Conservation (phyloP, 2,797 vertebrate species). For the Hippopotamyrus pictus region DNA sequence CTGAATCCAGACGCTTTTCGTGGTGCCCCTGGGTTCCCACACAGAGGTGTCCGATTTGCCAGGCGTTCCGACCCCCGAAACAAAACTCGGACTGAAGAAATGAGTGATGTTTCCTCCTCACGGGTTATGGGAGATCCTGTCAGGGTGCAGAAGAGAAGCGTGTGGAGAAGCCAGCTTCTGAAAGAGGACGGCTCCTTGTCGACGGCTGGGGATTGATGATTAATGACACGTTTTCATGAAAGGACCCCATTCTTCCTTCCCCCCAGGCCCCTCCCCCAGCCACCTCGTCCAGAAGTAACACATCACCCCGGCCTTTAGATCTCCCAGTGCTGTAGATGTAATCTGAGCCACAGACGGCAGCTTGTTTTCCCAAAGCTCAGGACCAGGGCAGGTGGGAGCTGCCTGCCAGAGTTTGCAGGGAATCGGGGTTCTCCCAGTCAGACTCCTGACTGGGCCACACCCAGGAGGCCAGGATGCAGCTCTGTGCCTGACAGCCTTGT, state of each 20-base stretch:
- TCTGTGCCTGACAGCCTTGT: background rate
- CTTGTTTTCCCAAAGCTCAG: conserved; percentile 17
- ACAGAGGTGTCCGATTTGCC: background rate
- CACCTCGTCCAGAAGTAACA: conserved; percentile 3
- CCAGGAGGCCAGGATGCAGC: background rate
- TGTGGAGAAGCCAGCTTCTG: background rate
- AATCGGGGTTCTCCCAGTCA: background rate
- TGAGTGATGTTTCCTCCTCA: background rate
- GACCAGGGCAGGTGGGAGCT: background rate
- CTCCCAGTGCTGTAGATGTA: conserved; percentile 13
- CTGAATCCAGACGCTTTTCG: background rate
- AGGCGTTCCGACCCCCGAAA: background rate
- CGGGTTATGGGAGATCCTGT: background rate
- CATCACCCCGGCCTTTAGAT: conserved; percentile 5
- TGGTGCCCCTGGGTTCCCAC: background rate
- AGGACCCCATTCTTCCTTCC: background rate
- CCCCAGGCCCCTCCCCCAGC: background rate
- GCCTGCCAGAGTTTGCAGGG: background rate
- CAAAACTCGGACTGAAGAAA: background rate
- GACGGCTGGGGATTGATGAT: background rate
- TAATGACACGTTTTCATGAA: conserved; percentile 15
- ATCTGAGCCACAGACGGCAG: conserved; percentile 15
- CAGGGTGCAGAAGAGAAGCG: background rate
- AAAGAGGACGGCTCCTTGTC: conserved; percentile 12
- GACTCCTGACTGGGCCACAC: background rate